Evolutionary conservation across 2,797 vertebrate genomes (phyloP).

Genomic region (Phataginus tricuspis): DNA sequence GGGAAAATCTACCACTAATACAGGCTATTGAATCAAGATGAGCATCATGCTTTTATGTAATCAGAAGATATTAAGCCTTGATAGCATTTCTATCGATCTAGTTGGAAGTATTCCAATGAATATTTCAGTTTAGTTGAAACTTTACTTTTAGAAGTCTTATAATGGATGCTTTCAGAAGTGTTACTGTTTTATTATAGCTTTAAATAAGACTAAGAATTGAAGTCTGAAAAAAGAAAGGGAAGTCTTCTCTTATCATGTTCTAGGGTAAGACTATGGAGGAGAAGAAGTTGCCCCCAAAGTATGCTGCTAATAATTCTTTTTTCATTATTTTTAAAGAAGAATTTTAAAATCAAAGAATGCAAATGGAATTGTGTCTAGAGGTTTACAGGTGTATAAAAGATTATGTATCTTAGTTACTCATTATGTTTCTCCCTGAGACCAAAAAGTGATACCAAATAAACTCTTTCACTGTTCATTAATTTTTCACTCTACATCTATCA

Average conservation of each 20-base stretch:
- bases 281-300: not conserved
- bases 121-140: constrained; percentile 19
- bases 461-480: not conserved
- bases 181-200: constrained; percentile 22
- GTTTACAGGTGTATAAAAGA: not conserved
- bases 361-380: not conserved
- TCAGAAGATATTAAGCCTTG: not conserved
- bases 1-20: not conserved
- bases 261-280: not conserved
- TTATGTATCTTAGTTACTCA: not conserved
- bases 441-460: not conserved
- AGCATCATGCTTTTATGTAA: not conserved
- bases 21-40: not conserved
- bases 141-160: constrained; percentile 30
- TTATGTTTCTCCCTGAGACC: not conserved
- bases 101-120: not conserved
- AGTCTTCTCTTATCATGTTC: not conserved
- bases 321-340: not conserved
- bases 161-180: not conserved
- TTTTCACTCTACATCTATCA: constrained; percentile 1
- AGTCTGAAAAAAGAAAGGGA: not conserved
- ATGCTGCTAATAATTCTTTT: not conserved
- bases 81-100: constrained; percentile 19
- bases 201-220: not conserved
- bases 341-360: not conserved